Evolutionary conservation across 2,113 vertebrate genomes (phyloP).

Genomic region (Athene cunicularia): DNA sequence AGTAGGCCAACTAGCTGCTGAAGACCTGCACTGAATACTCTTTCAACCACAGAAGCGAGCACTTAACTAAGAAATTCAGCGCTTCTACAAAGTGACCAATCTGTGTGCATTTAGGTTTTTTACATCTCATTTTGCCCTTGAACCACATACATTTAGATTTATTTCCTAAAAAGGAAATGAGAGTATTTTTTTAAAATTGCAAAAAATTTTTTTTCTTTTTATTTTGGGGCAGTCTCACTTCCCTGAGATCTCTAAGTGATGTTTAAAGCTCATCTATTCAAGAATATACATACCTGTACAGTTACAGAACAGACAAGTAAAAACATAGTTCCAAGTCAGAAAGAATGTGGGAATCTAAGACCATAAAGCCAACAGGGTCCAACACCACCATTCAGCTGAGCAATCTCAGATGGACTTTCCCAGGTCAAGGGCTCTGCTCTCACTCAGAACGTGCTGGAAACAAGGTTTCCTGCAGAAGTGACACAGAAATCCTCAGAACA

Average conservation of each 20-base stretch:
- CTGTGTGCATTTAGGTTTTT: fast-evolving
- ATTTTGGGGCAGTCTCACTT: not conserved
- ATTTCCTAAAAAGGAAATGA: not conserved
- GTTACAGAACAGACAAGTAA: not conserved
- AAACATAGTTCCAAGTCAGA: not conserved
- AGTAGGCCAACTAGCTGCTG: not conserved
- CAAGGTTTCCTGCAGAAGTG: not conserved
- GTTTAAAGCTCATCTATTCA: not conserved
- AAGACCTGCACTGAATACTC: not conserved
- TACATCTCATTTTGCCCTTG: not conserved
- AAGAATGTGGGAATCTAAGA: not conserved
- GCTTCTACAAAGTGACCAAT: not conserved
- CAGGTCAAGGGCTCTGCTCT: not conserved
- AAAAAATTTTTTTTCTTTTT: not conserved
- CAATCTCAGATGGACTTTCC: not conserved
- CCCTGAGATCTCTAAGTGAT: not conserved
- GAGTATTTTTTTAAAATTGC: not conserved
- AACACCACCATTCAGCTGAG: not conserved
- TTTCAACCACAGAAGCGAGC: not conserved
- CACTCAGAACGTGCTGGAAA: not conserved
- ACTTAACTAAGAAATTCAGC: not conserved
- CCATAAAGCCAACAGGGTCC: not conserved
- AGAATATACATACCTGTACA: not conserved
- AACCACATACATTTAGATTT: not conserved
- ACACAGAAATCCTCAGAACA: not conserved